A percentile compares a stretch with the other conserved stretches of the same genome.
phyloP scores from a whole-genome alignment of 2,113 vertebrate species.

The Catagonus wagneri region DNA sequence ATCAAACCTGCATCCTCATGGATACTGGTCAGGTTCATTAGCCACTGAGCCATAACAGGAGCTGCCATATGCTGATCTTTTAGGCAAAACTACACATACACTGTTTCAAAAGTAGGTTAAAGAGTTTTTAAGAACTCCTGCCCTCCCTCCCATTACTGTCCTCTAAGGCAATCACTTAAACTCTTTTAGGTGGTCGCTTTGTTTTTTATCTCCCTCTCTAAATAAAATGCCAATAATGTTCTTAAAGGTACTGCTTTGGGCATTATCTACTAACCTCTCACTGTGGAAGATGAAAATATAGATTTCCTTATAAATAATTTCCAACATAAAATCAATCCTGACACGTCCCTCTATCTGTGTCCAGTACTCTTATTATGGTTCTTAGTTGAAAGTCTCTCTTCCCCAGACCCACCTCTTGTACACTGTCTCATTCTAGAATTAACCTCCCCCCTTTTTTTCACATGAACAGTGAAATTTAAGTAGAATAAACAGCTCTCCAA shows the following conservation, averaged over 20 bases:
- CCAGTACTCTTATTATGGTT: background rate
- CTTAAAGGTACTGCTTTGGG: background rate
- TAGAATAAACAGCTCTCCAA: background rate
- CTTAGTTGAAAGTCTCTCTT: background rate
- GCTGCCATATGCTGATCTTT: background rate
- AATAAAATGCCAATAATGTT: background rate
- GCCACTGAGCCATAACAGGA: no score
- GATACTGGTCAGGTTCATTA: no score
- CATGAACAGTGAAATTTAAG: background rate
- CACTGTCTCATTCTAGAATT: background rate
- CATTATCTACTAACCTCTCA: background rate
- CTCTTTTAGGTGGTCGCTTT: background rate
- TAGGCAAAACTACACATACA: background rate
- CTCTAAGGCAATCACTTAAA: background rate
- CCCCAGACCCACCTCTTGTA: background rate
- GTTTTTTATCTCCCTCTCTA: background rate
- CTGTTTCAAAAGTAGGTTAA: background rate
- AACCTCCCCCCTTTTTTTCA: background rate
- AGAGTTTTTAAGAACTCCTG: background rate
- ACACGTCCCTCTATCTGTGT: background rate
- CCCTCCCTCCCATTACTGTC: background rate
- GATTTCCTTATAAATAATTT: constrained; percentile 16
- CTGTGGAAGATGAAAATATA: background rate
- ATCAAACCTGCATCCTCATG: no score
- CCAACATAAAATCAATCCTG: background rate